Base-by-base conservation (phyloP, 2,888 invertebrate species). In the Aleiodes leptofemur region DNA sequence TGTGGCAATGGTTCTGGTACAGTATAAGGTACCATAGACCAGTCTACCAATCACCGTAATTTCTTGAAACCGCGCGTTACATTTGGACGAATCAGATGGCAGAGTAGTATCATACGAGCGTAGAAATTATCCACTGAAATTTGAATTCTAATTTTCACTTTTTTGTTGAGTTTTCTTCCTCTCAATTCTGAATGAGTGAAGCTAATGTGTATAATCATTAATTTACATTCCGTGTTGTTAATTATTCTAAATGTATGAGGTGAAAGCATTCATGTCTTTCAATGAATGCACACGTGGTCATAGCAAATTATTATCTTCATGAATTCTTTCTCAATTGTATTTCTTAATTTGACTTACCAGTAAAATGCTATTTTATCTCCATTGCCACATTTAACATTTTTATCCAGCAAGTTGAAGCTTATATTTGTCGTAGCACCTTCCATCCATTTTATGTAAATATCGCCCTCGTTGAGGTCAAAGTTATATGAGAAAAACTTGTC, bases 381-480 rank as follows among this genome's bases (percentile, higher is more conserved):
- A 78, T 95, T 91, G 14, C 98, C 98, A 82, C 94, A 95, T 85
- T 95, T 93, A 72, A 99, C 94, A 90, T 97, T 96, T 79, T 96
- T 93, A 90, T 99, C 99, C 82, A 99, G 91, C 70, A 97, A 92
- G 91, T 99, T 99, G 90, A 97, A 99, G 88, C 96, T 97, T 79
- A 99, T 94, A 90, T 99, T 99, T 55, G 98, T 99, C 51, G 95
- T 94, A 4, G 96, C 96, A 9, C 97, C 98, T 85, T 96, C 95
- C 94, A 99, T 94, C 96, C 98, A 99, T 90, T 96, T 97, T 61
- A 97, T 95, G 83, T 93, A 96, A 83, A 99, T 94, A 11, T 95
- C 95, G 69, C 99, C 99, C 89, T 97, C 95, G 80, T 92, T 92
- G 68, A 95, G 90, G 90, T 99, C 95, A 88, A 99, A 98, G 90